These are phyloP conservation scores for Antedon mediterranea DNA, from an alignment of 53 echinoderm and acorn worm genomes.

Conservation along the genomic window DNA sequence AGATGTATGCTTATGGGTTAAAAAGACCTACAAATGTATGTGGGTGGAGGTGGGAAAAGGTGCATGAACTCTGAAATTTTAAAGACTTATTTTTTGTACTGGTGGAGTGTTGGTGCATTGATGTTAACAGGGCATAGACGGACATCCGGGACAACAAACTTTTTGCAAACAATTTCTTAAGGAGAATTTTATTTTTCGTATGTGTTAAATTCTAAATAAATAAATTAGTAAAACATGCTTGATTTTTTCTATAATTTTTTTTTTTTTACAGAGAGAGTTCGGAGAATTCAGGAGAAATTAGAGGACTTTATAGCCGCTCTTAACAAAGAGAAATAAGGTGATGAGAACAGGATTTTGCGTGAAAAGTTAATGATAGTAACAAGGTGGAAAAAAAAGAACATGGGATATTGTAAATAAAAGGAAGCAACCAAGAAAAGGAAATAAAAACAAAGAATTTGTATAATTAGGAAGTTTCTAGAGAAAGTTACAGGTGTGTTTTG, in stretches of 20 bases:
- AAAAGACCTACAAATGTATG: too few species aligned
- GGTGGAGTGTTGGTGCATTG: too few species aligned
- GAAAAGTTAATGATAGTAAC: neutral
- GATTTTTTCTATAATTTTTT: conserved; percentile 3
- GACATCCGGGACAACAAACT: too few species aligned
- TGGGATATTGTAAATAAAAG: neutral
- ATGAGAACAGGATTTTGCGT: neutral
- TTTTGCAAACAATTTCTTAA: neutral
- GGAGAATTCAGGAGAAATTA: conserved; percentile 81
- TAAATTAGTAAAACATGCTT: neutral
- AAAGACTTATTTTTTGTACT: too few species aligned
- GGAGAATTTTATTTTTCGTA: neutral
- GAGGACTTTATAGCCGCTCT: conserved; percentile 88
- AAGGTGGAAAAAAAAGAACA: neutral
- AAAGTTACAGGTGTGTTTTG: neutral
- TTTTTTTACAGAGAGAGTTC: conserved; percentile 62
- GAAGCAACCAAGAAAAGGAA: neutral
- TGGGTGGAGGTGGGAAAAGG: too few species aligned
- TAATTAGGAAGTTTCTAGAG: neutral
- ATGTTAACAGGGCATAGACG: too few species aligned
- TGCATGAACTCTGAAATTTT: too few species aligned
- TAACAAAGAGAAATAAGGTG: conserved; percentile 79
- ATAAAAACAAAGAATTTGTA: neutral
- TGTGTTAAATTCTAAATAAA: neutral
- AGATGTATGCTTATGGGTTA: too few species aligned